Percentiles rank a stretch among this genome's conserved stretches.
These are phyloP conservation scores for Calycopis cecrops DNA, from an alignment of 1,140 invertebrate species.

Conservation along the genomic window DNA sequence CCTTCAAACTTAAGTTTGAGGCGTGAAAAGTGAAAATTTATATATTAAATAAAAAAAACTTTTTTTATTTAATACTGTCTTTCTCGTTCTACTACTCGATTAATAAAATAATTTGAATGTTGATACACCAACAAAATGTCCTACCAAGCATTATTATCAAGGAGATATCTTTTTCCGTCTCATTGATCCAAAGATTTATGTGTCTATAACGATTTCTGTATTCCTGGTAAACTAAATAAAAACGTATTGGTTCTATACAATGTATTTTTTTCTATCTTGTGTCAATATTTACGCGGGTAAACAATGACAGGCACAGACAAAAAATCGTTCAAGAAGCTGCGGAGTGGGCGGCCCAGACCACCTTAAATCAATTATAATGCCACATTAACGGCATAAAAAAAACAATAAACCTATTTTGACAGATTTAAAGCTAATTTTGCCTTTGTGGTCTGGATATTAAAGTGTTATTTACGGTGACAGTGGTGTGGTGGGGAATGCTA, in stretches of 20 bases:
- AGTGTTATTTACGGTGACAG: neutral
- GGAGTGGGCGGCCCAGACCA: slow-evolving; percentile 26
- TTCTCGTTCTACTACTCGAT: too few species aligned
- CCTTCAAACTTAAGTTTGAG: too few species aligned
- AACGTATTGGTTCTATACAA: slow-evolving; percentile 1
- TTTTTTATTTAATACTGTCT: too few species aligned
- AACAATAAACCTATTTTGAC: slow-evolving; percentile 25
- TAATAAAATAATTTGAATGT: too few species aligned
- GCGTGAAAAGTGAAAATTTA: too few species aligned
- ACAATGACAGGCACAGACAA: slow-evolving; percentile 8
- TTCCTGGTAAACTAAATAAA: too few species aligned
- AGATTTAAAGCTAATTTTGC: neutral
- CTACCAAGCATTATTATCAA: too few species aligned
- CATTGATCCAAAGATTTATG: too few species aligned
- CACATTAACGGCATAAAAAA: slow-evolving; percentile 34
- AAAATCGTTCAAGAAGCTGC: slow-evolving; percentile 16
- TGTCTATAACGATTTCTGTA: too few species aligned
- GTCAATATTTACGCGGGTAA: slow-evolving; percentile 7
- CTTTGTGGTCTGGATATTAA: neutral
- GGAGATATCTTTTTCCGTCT: too few species aligned
- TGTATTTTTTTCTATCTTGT: neutral
- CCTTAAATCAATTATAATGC: slow-evolving; percentile 45
- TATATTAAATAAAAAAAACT: too few species aligned
- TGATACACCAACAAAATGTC: too few species aligned
- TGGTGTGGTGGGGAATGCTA: slow-evolving; percentile 28